These are phyloP conservation scores for Chloroceryle inda DNA, from an alignment of 2,797 vertebrate genomes.

Conservation along the genomic window DNA sequence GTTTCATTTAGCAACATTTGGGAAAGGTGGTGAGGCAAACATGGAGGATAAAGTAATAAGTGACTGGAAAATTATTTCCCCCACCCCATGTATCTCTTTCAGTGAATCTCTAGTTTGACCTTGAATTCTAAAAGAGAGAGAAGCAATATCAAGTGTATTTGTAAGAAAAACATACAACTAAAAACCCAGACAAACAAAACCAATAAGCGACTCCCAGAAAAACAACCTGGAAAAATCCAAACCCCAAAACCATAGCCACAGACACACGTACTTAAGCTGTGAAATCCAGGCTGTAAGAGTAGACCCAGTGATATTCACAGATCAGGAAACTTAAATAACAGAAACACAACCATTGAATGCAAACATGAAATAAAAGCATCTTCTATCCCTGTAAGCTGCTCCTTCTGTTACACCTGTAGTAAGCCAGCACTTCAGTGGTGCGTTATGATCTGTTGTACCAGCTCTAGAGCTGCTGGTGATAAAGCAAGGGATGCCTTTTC, in stretches of 20 bases:
- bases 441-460: neutral
- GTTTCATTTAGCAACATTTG: neutral
- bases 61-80: neutral
- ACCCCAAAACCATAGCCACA: neutral
- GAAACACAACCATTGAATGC: neutral
- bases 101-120: neutral
- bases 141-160: neutral
- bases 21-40: neutral
- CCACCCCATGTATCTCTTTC: neutral
- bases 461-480: neutral
- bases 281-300: neutral
- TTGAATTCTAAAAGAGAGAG: neutral
- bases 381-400: neutral
- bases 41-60: neutral
- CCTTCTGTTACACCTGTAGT: neutral
- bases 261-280: neutral
- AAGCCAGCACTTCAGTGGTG: fast-evolving
- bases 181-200: too few relatives aligned
- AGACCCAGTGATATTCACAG: neutral
- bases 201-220: too few relatives aligned
- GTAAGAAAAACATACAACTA: too few relatives aligned
- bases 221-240: neutral
- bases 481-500: neutral
- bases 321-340: neutral
- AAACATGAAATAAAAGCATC: neutral